Base-by-base conservation (phyloP, 2,113 vertebrate genomes). In the Hystrix brachyura region DNA sequence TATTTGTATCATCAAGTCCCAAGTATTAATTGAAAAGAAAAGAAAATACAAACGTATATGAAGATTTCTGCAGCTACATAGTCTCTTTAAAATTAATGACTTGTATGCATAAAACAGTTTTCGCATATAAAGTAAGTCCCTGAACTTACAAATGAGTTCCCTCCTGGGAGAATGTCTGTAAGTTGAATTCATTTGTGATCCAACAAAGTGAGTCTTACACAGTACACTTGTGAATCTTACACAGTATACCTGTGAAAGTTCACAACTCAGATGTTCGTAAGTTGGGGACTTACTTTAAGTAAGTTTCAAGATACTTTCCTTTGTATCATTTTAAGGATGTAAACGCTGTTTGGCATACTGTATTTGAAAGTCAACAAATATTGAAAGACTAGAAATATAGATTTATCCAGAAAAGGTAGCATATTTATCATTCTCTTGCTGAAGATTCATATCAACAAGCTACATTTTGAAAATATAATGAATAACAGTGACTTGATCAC, bases 11-110 rank as follows among this genome's bases (percentile, higher is more conserved):
- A 53, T 78, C 74, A 72, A 3, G 43, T 67, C 21, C 60, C 9
- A 60, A 53, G 76, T 48, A 94, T 95, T 95, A 96, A 95, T 95
- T 96, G 83, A 97, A 98, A 97, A 91, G 83, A 34, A 95, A 7
- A 48, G 27, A 65, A 18, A 74, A 80, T 72, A 25, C 19, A 32
- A 83, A 53, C 65, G n/a, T 87, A 72, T 89, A 7, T 81, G 38
- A 88, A 94, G 14, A 64, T 69, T 60, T 90, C 46, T 71, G 21
- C 4, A 87, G 48, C 29, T 60, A 64, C 18, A 82, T 15, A 64
- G 8, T 87, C 62, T 79, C 18, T 81, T 59, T 57, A 97, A 93
- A 91, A 46, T 59, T 88, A 91, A 93, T 67, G 9, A 55, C 27
- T 38, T 88, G 18, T 11, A 91, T 64, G 27, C 53, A 15, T 76